These are phyloP conservation scores for Rhynchophorus ferrugineus DNA, from an alignment of 1,140 invertebrate species.

Conservation along the genomic window DNA sequence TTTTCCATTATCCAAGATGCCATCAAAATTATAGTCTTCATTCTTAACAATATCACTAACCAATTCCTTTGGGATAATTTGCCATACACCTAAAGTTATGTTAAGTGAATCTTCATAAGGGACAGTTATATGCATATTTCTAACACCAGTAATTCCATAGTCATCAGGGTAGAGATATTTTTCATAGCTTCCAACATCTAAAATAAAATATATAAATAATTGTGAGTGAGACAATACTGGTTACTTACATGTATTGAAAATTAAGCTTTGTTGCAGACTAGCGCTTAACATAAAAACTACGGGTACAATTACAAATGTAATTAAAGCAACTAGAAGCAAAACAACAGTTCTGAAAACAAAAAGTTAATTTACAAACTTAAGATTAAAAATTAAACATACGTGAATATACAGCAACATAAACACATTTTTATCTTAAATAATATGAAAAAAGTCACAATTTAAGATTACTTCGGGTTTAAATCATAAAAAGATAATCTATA, in stretches of 20 bases:
- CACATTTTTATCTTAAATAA: not conserved
- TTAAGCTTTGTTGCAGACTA: slow-evolving; percentile 26
- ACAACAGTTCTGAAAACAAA: slow-evolving; percentile 25
- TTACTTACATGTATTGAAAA: slow-evolving; percentile 32
- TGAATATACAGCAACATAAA: slow-evolving; percentile 1
- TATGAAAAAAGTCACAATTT: too few species aligned
- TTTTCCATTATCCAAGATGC: slow-evolving; percentile 31
- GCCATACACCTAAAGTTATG: slow-evolving; percentile 55
- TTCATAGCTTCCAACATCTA: slow-evolving; percentile 5
- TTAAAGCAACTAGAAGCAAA: slow-evolving; percentile 22
- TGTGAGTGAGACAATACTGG: slow-evolving; percentile 1
- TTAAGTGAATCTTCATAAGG: slow-evolving; percentile 42
- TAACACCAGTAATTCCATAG: slow-evolving; percentile 51
- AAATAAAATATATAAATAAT: slow-evolving; percentile 4
- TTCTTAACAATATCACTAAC: slow-evolving; percentile 27
- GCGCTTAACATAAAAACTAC: slow-evolving; percentile 28
- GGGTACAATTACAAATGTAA: slow-evolving; percentile 30
- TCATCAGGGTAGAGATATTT: slow-evolving; percentile 30
- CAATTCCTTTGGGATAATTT: slow-evolving; percentile 33
- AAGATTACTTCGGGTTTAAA: too few species aligned
- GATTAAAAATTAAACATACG: slow-evolving; percentile 7
- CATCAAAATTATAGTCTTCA: slow-evolving; percentile 31
- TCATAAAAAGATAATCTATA: too few species aligned
- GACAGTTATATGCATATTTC: slow-evolving; percentile 65
- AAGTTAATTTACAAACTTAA: not conserved